Base-by-base conservation (phyloP, 2,888 invertebrate genomes). In the Drosophila colorata region DNA sequence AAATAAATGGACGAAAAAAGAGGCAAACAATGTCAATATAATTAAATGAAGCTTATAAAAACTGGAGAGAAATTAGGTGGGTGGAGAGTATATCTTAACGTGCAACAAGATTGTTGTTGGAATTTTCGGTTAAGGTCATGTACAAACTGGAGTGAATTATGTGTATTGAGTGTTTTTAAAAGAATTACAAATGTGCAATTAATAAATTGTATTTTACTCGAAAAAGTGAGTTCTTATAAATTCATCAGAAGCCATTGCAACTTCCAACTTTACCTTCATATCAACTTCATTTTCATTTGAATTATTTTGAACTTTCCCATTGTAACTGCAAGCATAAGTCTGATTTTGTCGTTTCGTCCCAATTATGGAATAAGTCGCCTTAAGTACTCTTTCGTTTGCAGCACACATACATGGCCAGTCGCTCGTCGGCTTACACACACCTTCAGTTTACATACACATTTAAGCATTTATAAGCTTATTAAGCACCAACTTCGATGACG, bases 21-120 rank as follows among this genome's bases (percentile, higher is more conserved):
- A 55, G 61, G 66, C 75, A 78, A 69, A 72, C 85, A 82, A 78
- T 82, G 85, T 82, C 85, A 84, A 82, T 82, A 80, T 82, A 87
- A 82, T 82, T 87, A 82, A 82, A 87, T 87, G 78, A 66, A 75
- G 78, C 87, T 84, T 84, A 80, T 82, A 69, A 56, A 60, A 67
- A 56, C 46, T 4, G 41, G n/a, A 31, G 13, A 37, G 33, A 20
- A 40, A 43, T n/a, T 35, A 31, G 23, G 14, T 38, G 31, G 2
- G 13, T 28, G 40, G 41, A 9, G 40, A 16, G 18, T 11, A 25
- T 18, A 55, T 44, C 44, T 41, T 49, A 65, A 51, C 58, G 55
- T 58, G 55, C 63, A 56, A 51, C 55, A 74, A 55, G 40, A 70
- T 43, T 63, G 20, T 20, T 20, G 2, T 4, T 4, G 1, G 20